Conservation (phyloP, 1,140 invertebrate genomes). For the Achatina immaculata region DNA sequence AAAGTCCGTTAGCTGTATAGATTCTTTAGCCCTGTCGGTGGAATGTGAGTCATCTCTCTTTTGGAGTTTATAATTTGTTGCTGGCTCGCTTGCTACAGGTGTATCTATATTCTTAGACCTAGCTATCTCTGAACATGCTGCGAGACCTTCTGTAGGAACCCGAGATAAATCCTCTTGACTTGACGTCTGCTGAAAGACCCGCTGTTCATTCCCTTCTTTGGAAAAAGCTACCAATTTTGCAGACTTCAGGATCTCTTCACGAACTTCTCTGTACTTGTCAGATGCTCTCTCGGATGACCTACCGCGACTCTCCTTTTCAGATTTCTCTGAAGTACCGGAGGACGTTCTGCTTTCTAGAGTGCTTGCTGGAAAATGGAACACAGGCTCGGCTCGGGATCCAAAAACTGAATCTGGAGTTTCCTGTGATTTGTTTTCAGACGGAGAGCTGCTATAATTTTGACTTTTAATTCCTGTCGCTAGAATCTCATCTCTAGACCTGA, state of each 20-base stretch:
- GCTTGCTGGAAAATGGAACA: background rate
- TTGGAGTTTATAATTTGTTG: background rate
- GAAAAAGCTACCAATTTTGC: background rate
- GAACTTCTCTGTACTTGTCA: constrained; percentile 9
- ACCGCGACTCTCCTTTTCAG: background rate
- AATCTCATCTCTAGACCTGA: background rate
- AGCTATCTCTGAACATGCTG: background rate
- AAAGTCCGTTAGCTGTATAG: background rate
- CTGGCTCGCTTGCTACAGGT: background rate
- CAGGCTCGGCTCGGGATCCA: background rate
- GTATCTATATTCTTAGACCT: background rate
- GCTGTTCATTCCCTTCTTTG: background rate
- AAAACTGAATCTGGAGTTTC: background rate
- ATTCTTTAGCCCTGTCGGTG: background rate
- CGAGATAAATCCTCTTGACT: background rate
- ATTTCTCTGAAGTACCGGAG: background rate
- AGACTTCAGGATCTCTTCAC: background rate
- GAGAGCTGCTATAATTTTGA: background rate
- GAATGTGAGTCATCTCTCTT: background rate
- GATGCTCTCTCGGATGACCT: background rate
- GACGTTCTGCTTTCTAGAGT: background rate
- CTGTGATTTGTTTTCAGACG: background rate
- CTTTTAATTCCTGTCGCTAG: background rate
- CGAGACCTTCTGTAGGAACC: background rate
- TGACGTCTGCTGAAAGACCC: background rate